Evolutionary conservation across 1,140 invertebrate genomes (phyloP).

Genomic region (Chironomus tepperi): DNA sequence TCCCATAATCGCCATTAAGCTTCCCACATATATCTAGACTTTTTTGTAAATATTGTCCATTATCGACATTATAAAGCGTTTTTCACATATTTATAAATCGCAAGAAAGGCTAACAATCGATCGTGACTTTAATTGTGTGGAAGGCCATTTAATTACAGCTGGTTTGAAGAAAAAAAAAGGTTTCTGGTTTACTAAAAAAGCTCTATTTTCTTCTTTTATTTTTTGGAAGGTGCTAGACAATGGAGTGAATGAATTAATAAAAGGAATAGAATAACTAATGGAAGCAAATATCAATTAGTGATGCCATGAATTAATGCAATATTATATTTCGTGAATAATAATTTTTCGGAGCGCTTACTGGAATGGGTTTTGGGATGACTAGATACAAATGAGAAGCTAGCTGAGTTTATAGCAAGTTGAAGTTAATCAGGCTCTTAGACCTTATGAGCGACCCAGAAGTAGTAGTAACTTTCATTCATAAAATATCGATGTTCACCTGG

Average conservation of each 20-base stretch:
- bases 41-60: neutral
- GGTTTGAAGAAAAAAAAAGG: neutral
- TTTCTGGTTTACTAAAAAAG: neutral
- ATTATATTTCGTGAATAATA: too few species aligned
- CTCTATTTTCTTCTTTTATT: too few species aligned
- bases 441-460: too few species aligned
- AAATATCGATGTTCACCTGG: neutral
- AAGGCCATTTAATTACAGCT: neutral
- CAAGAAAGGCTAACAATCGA: slow-evolving; percentile 3
- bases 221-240: neutral
- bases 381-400: too few species aligned
- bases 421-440: too few species aligned
- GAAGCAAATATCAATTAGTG: neutral
- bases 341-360: too few species aligned
- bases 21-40: neutral
- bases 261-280: neutral
- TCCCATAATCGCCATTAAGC: neutral
- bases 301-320: neutral
- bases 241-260: neutral
- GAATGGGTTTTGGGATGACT: neutral
- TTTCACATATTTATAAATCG: too few species aligned
- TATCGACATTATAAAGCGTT: neutral
- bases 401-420: too few species aligned
- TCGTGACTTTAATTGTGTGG: neutral
- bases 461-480: too few species aligned